Evolutionary conservation across 2,797 vertebrate genomes (phyloP), one percentile per base, ranked within the genome.

Genomic region (Betta splendens): DNA sequence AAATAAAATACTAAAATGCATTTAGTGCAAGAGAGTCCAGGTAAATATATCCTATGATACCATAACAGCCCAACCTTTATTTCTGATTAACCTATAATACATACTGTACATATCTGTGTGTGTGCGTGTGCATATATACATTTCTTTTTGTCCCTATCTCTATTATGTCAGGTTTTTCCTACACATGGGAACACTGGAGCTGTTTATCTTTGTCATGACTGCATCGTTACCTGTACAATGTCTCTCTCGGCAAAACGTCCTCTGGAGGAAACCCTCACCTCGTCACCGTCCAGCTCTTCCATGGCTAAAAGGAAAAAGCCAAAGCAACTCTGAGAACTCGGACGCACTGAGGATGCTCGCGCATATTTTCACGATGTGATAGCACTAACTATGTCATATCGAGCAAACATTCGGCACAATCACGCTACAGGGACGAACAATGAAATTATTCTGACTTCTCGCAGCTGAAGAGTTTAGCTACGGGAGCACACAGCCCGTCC

Each of bases 181-280:
- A n/a, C n/a, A n/a, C n/a, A n/a, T n/a, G n/a, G n/a, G n/a, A n/a
- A n/a, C n/a, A n/a, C n/a, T n/a, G n/a, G n/a, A n/a, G n/a, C n/a
- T n/a, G n/a, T n/a, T n/a, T n/a, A n/a, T n/a, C n/a, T n/a, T n/a
- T n/a, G n/a, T 72, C 42, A 68, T 43, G 42, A 67, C 44, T 42
- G n/a, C n/a, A n/a, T n/a, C n/a, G 69, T 31, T 94, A 98, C 97
- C 97, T 99, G 97, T 47, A 99, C 97, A 7, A 99, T 99, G 90
- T 99, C 97, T 76, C 97, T 92, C 85, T 99, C 97, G 0, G 97
- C 97, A 2, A 91, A 92, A 20, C 94, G 94, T 33, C 97, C 97
- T 73, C 94, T 90, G 72, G 92, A 99, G 77, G 96, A 98, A 62
- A 99, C 94, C 7, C 97, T 93, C 47, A 99, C 95, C 36, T 98